Evolutionary conservation across 2,113 vertebrate species (phyloP), one percentile per base, ranked within the genome.

Genomic region (Callocephalon fimbriatum): DNA sequence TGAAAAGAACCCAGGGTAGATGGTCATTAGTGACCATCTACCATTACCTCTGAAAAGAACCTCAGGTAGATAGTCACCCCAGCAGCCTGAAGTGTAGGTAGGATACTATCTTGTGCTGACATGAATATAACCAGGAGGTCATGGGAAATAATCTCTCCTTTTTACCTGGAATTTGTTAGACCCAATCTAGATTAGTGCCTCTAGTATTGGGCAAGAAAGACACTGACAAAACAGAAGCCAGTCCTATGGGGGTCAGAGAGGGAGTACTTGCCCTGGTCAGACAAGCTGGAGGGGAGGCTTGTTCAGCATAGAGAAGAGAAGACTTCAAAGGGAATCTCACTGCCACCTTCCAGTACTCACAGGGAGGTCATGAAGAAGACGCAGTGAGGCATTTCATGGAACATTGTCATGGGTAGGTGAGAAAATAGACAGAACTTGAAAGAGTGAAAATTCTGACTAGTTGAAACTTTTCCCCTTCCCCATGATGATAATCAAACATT

Each of bases 171-270:
- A 29, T 93, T 77, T 50, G 3, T 59, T 73, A 50, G 42, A 26
- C 5, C 19, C 45, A 35, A 21, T 65, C 14, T 44, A 71, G 44
- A 48, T 54, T 14, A 54, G 7, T 48, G 7, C 20, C 37, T 78
- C 47, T 31, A 29, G 37, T 32, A 51, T 45, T 6, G 23, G 32
- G 19, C 27, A 67, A 32, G 40, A 54, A 56, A 61, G 32, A 15
- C 45, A n/a, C 7, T 21, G 6, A 45, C 42, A 32, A 53, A 81
- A 45, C 25, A 42, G 27, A 62, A 80, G 10, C 0, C 2, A 76
- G 12, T 40, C 12, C 20, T 4, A 1, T 32, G 4, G 5, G 19
- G 38, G 1, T 17, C 1, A 4, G 19, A n/a, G 23, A 4, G 72
- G 38, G 19, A 92, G 27, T 29, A 25, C 2, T 35, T 75, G 15